Base-by-base conservation (phyloP, 2,888 invertebrate species). In the Rhimphoctona megacephalus region DNA sequence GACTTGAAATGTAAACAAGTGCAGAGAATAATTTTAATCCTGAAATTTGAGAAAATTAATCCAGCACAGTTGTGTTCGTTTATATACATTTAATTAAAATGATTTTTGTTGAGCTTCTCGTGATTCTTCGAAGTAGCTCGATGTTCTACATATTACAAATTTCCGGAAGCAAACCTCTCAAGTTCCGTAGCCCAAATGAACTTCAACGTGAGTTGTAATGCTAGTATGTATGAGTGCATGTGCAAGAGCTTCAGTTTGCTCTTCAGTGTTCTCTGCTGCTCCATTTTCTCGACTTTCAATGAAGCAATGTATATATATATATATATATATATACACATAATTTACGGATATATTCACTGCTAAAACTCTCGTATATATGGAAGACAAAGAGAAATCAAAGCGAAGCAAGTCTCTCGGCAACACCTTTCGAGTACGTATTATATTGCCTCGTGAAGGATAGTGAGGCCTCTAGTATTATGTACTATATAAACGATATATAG, bases 321-420 rank as follows among this genome's bases (percentile, higher is more conserved):
- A 30, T 69, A 19, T 76, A 33, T 80, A 80, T 17, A 43, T 76
- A n/a, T 76, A 30, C 4, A 33, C 69, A 80, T 74, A 19, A 79
- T 74, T 66, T 69, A 76, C 78, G 36, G 52, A 61, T 77, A 74
- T 79, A 85, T 67, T 72, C 57, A 79, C 74, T 72, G 74, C 30
- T 49, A 30, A 49, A 74, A n/a, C 22, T 57, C 22, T 30, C 22
- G 64, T 74, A 72, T 67, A 49, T 67, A 77, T 78, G 22, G 73
- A 85, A 85, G 85, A 84, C 87, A 87, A 85, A 85, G 88, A 85
- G 87, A 85, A 91, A 92, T 91, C 91, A 91, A 91, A 90, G 91
- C 89, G 87, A 87, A 88, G 79, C 89, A 88, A 88, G 61, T 80
- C 79, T 64, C 83, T 46, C 43, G 69, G 79, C 82, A 82, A 85